Conservation (phyloP, 2,113 vertebrate species). For the Muntiacus reevesi region DNA sequence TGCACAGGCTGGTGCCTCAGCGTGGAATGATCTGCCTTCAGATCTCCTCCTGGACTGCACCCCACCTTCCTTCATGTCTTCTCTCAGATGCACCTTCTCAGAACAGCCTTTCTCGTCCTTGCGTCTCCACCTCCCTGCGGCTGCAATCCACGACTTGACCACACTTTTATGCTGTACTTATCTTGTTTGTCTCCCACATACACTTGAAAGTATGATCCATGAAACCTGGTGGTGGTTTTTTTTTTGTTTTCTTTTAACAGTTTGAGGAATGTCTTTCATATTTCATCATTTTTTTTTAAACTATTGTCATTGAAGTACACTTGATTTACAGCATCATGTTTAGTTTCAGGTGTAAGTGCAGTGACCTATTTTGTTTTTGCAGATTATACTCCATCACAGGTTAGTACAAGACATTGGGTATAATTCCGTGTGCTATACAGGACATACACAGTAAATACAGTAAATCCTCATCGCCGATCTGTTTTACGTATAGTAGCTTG, state of each 20-base stretch:
- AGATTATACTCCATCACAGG: neutral
- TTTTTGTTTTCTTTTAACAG: neutral
- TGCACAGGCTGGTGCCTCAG: neutral
- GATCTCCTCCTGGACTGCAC: neutral
- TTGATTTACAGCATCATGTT: neutral
- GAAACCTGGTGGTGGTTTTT: neutral
- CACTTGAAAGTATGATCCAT: neutral
- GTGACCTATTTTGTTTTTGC: neutral
- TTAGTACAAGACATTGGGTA: neutral
- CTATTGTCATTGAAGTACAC: neutral
- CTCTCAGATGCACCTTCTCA: neutral
- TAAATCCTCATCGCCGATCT: fast-evolving
- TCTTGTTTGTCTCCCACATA: neutral
- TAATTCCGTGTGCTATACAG: neutral
- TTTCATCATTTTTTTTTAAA: neutral
- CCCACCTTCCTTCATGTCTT: neutral
- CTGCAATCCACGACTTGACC: neutral
- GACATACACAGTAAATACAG: neutral
- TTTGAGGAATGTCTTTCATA: neutral
- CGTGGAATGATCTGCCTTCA: neutral
- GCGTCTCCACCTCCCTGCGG: no score
- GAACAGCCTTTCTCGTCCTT: neutral
- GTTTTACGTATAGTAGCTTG: neutral
- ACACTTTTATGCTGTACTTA: neutral
- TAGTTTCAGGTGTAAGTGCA: neutral